A percentile compares a stretch with the other conserved stretches of the same genome.
Conservation (phyloP, 64 coral and sea anemone genomes). For the Montipora foliosa region DNA sequence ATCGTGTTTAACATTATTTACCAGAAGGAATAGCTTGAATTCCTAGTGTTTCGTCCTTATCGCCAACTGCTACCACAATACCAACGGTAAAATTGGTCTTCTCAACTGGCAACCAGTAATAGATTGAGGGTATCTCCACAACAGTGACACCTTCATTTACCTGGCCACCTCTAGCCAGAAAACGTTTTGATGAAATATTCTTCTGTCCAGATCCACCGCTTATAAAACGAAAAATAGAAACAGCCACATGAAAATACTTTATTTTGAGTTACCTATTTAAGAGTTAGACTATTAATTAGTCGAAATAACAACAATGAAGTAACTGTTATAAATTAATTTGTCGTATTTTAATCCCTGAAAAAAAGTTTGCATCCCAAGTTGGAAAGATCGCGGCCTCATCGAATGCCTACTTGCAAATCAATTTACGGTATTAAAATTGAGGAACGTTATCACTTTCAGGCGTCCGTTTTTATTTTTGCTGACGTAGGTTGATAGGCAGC, state of each 20-base stretch:
- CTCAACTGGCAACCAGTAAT: conserved; percentile 49
- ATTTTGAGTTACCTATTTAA: too few relatives aligned
- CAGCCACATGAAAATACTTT: neutral
- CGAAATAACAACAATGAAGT: too few relatives aligned
- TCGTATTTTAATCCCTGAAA: too few relatives aligned
- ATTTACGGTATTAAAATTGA: too few relatives aligned
- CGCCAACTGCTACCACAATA: conserved; percentile 36
- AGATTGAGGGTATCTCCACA: conserved; percentile 28
- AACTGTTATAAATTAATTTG: too few relatives aligned
- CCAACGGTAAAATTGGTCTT: conserved; percentile 58
- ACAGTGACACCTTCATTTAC: conserved; percentile 61
- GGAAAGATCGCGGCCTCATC: too few relatives aligned
- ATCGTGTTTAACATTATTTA: neutral
- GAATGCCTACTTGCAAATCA: too few relatives aligned
- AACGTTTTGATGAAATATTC: conserved; percentile 26
- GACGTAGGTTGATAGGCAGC: too few relatives aligned
- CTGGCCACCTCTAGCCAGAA: conserved; percentile 52
- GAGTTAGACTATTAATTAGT: too few relatives aligned
- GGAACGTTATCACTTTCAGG: too few relatives aligned
- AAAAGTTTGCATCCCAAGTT: too few relatives aligned
- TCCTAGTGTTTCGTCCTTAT: conserved; percentile 1
- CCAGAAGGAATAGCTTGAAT: conserved; percentile 6
- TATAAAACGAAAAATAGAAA: neutral
- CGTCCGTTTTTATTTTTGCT: too few relatives aligned
- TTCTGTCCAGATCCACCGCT: conserved; percentile 9